Evolutionary conservation across 2,888 invertebrate genomes (phyloP).

Genomic region (Andricus curvator): DNA sequence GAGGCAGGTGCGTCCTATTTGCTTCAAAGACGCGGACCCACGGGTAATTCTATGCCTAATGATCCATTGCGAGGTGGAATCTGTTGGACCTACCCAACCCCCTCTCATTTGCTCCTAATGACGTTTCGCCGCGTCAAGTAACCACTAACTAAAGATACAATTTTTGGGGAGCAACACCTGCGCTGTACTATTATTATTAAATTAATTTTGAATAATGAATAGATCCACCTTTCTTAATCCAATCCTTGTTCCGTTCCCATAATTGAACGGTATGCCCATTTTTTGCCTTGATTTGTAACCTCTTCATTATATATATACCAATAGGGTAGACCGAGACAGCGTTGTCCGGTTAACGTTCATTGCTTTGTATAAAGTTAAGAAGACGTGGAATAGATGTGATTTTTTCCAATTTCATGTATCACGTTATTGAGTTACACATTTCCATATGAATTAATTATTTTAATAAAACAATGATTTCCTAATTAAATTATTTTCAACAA

Average conservation of each 20-base stretch:
- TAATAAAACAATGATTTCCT: too few species aligned
- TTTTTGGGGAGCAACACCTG: slow-evolving; percentile 44
- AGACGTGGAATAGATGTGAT: too few species aligned
- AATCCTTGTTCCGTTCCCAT: background rate
- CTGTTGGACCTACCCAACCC: slow-evolving; percentile 7
- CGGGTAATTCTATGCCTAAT: slow-evolving; percentile 38
- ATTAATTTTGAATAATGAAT: slow-evolving; percentile 28
- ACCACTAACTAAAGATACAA: slow-evolving; percentile 48
- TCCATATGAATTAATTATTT: too few species aligned
- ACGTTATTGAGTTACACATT: too few species aligned
- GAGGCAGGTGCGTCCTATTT: slow-evolving; percentile 60
- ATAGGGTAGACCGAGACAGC: background rate
- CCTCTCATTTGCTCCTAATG: slow-evolving; percentile 26
- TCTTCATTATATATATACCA: background rate
- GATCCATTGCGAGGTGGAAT: slow-evolving; percentile 34
- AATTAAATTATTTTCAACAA: too few species aligned
- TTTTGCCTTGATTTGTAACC: background rate
- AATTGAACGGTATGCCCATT: background rate
- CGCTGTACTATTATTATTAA: slow-evolving; percentile 28
- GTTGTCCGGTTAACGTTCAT: too few species aligned
- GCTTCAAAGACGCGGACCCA: slow-evolving; percentile 34
- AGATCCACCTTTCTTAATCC: slow-evolving; percentile 1
- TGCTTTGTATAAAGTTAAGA: too few species aligned
- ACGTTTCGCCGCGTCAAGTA: slow-evolving; percentile 46
- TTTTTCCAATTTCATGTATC: too few species aligned